Percentiles rank a stretch among this genome's conserved stretches.
Evolutionary conservation across 1,140 invertebrate species (phyloP).

Genomic region (Spodoptera litura): DNA sequence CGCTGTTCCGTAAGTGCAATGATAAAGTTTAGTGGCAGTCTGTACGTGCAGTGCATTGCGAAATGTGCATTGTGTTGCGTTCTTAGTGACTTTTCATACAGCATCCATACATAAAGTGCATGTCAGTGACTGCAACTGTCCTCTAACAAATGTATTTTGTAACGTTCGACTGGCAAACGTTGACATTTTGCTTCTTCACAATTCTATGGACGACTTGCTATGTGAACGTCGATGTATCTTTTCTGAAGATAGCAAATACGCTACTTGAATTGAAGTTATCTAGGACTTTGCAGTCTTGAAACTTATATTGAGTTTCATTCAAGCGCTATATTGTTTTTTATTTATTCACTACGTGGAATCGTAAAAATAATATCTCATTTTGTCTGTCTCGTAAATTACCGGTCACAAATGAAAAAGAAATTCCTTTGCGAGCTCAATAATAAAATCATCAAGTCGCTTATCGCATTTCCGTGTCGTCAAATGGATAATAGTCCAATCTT

Average conservation of each 20-base stretch:
- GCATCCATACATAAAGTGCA: constrained; percentile 24
- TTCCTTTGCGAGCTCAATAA: constrained; percentile 1
- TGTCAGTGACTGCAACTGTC: constrained; percentile 35
- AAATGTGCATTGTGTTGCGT: constrained; percentile 40
- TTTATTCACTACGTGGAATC: too few species aligned
- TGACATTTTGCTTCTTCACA: constrained; percentile 16
- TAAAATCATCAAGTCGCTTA: constrained; percentile 18
- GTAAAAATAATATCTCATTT: not conserved
- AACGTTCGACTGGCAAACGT: not conserved
- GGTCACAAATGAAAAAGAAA: constrained; percentile 1
- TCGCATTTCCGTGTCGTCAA: constrained; percentile 10
- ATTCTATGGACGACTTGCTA: constrained; percentile 11
- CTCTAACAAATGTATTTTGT: constrained; percentile 20
- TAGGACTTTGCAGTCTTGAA: too few species aligned
- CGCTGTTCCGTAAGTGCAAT: not conserved
- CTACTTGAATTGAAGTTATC: too few species aligned
- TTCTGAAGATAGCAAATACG: too few species aligned
- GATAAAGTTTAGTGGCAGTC: constrained; percentile 22
- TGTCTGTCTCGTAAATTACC: not conserved
- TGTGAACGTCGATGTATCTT: not conserved
- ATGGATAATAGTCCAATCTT: constrained; percentile 22
- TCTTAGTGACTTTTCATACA: constrained; percentile 33
- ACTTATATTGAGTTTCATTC: too few species aligned
- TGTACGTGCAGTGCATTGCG: constrained; percentile 19
- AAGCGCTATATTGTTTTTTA: too few species aligned